A percentile compares a stretch with the other conserved stretches of the same genome.
Evolutionary conservation across 2,797 vertebrate species (phyloP).

Genomic region (Tragopan temminckii): DNA sequence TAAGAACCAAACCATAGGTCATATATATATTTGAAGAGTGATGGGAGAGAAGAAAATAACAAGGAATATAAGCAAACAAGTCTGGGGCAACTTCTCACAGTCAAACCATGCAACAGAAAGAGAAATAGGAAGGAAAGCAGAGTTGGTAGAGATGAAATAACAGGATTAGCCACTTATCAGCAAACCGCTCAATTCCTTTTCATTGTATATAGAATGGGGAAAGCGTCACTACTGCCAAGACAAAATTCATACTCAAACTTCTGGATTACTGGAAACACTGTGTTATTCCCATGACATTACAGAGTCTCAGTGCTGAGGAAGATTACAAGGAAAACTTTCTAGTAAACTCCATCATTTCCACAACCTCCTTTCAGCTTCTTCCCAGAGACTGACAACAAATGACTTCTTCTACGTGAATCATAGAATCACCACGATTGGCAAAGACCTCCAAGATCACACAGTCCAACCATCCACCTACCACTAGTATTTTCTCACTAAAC

Average conservation of each 20-base stretch:
- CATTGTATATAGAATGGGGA: neutral
- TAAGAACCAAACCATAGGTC: neutral
- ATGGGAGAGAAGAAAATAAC: neutral
- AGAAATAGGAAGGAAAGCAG: neutral
- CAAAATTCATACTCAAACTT: neutral
- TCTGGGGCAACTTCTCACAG: neutral
- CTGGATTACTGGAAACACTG: neutral
- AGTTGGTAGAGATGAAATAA: neutral
- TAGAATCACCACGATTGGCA: too few relatives aligned
- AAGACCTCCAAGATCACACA: too few relatives aligned
- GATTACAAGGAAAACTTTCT: neutral
- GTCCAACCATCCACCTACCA: too few relatives aligned
- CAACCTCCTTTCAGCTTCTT: neutral
- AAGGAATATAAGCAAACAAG: neutral
- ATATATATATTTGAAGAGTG: neutral
- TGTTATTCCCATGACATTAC: neutral
- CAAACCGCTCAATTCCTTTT: neutral
- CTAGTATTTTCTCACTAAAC: too few relatives aligned
- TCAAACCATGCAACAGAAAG: neutral
- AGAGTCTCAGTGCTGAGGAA: neutral
- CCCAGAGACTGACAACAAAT: neutral
- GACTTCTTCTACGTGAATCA: neutral
- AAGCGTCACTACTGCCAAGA: fast-evolving
- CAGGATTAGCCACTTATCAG: neutral
- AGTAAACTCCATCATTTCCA: neutral